Percentiles rank a stretch among this genome's conserved stretches.
Conservation (phyloP, 2,113 vertebrate genomes). For the Nesospiza acunhae region DNA sequence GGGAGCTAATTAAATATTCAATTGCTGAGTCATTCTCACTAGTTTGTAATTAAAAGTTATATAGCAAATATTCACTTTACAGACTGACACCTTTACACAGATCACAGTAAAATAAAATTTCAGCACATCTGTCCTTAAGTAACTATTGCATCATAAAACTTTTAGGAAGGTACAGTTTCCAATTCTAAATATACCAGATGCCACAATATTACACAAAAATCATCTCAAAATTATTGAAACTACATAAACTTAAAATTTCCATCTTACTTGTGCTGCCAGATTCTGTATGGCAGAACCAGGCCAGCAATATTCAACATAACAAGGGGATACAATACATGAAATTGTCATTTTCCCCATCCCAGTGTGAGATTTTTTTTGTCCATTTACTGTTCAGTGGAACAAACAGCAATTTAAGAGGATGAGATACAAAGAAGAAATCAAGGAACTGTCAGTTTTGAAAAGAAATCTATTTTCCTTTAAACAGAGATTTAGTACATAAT, state of each 20-base stretch:
- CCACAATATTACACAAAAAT: neutral
- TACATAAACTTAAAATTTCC: neutral
- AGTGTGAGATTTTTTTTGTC: neutral
- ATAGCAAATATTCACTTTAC: neutral
- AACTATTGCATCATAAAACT: neutral
- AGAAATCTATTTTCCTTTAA: conserved; percentile 1
- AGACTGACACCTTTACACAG: neutral
- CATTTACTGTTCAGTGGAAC: neutral
- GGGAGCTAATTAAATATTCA: neutral
- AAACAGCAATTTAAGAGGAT: neutral
- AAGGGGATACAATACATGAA: neutral
- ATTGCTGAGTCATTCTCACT: neutral
- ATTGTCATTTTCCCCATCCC: neutral
- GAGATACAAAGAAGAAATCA: neutral
- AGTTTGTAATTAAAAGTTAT: neutral
- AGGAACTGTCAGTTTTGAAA: neutral
- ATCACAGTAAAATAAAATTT: neutral
- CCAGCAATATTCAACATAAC: neutral
- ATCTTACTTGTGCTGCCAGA: neutral
- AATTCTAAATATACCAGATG: neutral
- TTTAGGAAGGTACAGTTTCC: neutral
- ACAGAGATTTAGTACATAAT: neutral
- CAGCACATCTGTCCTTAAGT: neutral
- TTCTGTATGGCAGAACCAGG: neutral
- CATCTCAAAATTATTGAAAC: neutral